A percentile compares a stretch with the other conserved stretches of the same genome.
Evolutionary conservation across 2,888 invertebrate genomes (phyloP).

Genomic region (Pseudococcus viburni): DNA sequence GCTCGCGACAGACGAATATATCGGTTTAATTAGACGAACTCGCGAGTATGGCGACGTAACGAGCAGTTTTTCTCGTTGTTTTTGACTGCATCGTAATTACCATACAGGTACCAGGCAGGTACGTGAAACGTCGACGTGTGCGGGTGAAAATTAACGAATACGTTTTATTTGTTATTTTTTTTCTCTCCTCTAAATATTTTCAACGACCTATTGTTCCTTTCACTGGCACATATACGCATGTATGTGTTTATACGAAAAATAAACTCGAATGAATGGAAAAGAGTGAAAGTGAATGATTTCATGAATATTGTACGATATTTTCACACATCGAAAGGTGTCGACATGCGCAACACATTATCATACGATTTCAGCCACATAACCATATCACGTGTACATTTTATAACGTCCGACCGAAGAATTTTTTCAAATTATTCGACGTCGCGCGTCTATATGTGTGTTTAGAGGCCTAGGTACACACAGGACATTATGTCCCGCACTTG

Average conservation of each 20-base stretch:
- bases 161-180: background rate
- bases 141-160: constrained; percentile 29
- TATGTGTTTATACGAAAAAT: background rate
- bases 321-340: constrained; percentile 21
- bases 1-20: background rate
- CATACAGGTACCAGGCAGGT: background rate
- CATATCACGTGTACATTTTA: background rate
- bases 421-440: background rate
- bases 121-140: background rate
- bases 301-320: background rate
- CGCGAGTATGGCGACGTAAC: background rate
- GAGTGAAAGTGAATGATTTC: constrained; percentile 24
- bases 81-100: background rate
- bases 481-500: constrained; percentile 21
- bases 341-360: background rate
- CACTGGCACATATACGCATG: background rate
- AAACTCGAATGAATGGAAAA: background rate
- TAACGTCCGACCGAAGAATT: constrained; percentile 8
- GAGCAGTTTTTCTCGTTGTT: background rate
- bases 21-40: constrained; percentile 9
- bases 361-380: background rate
- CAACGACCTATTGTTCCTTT: constrained; percentile 39
- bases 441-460: background rate
- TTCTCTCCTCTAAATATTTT: constrained; percentile 11
- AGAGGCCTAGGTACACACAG: background rate